Conservation (phyloP, 2,797 vertebrate species). For the Lophius americanus region DNA sequence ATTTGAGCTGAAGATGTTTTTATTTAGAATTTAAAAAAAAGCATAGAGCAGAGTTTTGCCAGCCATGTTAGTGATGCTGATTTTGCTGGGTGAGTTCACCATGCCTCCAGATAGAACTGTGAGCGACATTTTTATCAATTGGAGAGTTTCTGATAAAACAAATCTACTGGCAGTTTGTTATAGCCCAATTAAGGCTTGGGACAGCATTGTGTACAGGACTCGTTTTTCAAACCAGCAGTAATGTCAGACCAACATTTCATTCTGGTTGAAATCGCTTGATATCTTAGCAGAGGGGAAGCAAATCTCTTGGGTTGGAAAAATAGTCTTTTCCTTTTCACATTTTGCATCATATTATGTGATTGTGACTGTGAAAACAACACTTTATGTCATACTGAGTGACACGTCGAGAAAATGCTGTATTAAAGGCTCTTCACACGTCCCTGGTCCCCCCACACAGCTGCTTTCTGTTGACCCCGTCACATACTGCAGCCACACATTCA, state of each 20-base stretch:
- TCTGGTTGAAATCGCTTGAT: constrained; percentile 37
- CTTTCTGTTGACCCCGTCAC: constrained; percentile 4
- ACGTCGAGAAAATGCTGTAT: constrained; percentile 15
- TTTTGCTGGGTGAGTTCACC: constrained; percentile 59
- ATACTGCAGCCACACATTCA: not conserved
- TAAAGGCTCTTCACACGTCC: constrained; percentile 18
- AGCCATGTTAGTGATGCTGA: constrained; percentile 54
- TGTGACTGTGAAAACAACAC: constrained; percentile 10
- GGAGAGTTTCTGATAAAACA: constrained; percentile 58
- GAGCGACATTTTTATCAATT: constrained; percentile 61
- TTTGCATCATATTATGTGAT: constrained; percentile 10
- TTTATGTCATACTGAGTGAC: constrained; percentile 14
- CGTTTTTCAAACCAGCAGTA: constrained; percentile 48
- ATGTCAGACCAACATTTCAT: constrained; percentile 29
- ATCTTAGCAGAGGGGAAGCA: constrained; percentile 7
- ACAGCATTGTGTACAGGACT: constrained; percentile 47
- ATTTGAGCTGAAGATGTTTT: constrained; percentile 61
- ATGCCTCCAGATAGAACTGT: constrained; percentile 48
- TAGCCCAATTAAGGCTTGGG: constrained; percentile 33
- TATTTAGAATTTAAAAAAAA: constrained; percentile 28
- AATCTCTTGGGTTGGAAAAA: not conserved
- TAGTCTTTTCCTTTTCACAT: constrained; percentile 1
- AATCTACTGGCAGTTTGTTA: constrained; percentile 53
- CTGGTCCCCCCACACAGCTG: constrained; percentile 6
- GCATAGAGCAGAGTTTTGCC: constrained; percentile 44